Conservation (phyloP, 2,797 vertebrate species). For the Carapus acus region DNA sequence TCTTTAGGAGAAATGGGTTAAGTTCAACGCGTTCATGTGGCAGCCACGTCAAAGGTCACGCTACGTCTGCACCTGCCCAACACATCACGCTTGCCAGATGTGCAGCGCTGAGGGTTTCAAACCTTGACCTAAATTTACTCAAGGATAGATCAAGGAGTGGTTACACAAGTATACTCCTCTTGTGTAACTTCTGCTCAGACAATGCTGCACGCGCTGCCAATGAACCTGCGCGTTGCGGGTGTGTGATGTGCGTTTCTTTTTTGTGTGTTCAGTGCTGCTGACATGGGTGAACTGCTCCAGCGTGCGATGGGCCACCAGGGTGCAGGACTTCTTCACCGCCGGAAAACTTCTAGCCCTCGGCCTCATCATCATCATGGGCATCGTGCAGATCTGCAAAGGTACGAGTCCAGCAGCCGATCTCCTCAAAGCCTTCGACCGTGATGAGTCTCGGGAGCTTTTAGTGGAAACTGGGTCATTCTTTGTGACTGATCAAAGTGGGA, state of each 20-base stretch:
- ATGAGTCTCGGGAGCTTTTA: too few species aligned
- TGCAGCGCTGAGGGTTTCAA: slow-evolving; percentile 10
- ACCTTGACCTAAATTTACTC: background rate
- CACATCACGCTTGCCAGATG: slow-evolving; percentile 1
- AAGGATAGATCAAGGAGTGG: too few species aligned
- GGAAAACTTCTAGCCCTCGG: slow-evolving; percentile 87
- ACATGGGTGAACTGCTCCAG: slow-evolving; percentile 94
- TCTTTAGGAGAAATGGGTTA: too few species aligned
- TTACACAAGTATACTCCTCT: too few species aligned
- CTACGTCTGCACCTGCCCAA: background rate
- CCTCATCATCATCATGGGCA: slow-evolving; percentile 90
- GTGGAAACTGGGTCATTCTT: too few species aligned
- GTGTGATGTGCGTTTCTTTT: slow-evolving; percentile 1
- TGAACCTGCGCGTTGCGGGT: too few species aligned
- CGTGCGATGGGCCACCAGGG: slow-evolving; percentile 88
- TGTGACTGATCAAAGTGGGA: too few species aligned
- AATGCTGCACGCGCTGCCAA: too few species aligned
- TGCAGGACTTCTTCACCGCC: slow-evolving; percentile 90
- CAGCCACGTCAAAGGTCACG: slow-evolving; percentile 32
- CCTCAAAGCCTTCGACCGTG: too few species aligned
- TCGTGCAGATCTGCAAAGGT: slow-evolving; percentile 95
- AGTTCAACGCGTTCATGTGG: background rate
- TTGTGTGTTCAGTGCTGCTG: slow-evolving; percentile 70
- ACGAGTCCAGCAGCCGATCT: too few species aligned
- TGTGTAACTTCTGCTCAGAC: too few species aligned